phyloP scores from a whole-genome alignment of 1,140 invertebrate species.

The Lepidurus arcticus region DNA sequence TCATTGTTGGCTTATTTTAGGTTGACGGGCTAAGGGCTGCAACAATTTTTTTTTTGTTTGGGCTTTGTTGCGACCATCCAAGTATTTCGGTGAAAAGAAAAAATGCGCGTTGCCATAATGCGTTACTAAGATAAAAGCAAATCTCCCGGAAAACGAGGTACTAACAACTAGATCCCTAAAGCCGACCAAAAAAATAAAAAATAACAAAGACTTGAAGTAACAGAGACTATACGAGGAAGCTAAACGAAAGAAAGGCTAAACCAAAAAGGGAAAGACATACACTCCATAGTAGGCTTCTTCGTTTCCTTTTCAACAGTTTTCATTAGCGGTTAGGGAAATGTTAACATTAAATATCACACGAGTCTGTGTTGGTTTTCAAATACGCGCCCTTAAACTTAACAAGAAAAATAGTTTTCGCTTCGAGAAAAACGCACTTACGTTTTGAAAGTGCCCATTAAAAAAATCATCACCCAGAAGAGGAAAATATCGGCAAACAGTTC shows the following conservation, averaged over 20 bases:
- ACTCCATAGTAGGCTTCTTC: neutral
- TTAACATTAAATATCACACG: slow-evolving; percentile 16
- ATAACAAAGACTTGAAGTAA: neutral
- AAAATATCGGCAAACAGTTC: neutral
- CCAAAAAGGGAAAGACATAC: neutral
- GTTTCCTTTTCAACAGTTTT: neutral
- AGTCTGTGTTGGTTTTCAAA: slow-evolving; percentile 9
- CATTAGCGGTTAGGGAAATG: slow-evolving; percentile 10
- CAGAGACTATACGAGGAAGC: neutral
- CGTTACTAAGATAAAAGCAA: neutral
- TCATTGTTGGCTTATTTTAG: slow-evolving; percentile 13
- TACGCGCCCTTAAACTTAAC: neutral
- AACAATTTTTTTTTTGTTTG: neutral
- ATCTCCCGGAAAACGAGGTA: neutral
- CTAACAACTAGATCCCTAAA: neutral
- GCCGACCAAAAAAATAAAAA: neutral
- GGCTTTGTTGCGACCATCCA: neutral
- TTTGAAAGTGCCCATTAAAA: neutral
- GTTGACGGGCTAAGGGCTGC: neutral
- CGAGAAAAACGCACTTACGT: neutral
- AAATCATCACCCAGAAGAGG: slow-evolving; percentile 10
- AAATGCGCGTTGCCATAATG: neutral
- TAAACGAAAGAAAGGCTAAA: neutral
- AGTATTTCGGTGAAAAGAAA: neutral
- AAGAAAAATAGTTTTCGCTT: neutral